Base-by-base conservation (phyloP, 1,140 invertebrate genomes). In the Lepidotrigona ventralis region DNA sequence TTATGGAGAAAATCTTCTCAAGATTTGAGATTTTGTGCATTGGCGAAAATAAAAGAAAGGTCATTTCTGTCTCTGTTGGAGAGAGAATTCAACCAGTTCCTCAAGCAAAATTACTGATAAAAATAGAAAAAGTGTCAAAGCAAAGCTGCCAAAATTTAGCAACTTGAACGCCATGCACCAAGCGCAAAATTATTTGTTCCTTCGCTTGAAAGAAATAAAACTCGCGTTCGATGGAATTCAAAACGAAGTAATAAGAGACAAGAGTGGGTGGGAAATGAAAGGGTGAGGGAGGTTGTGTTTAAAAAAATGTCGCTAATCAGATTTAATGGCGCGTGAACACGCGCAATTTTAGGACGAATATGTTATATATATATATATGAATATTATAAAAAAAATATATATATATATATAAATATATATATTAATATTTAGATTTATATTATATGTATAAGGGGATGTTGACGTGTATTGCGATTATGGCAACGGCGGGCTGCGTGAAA, bases 381-480 rank as follows among this genome's bases (percentile, higher is more conserved):
- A 87, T 79, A 88, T 88, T 88, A 88, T 82, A 86, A 88, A 88
- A 29, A 33, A 29, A n/a, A 14, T 1, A 33, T 33, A 33, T 33
- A 26, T 39, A 68, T 88, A 88, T 58, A 86, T 88, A 85, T 72
- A 80, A 68, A 87, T 78, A 86, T 86, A 85, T 87, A 87, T 86
- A 88, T 88, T 87, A 87, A 83, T 87, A 87, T 88, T 88, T 87
- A 88, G 83, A 86, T 84, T 84, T 87, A 87, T 78, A 87, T 84
- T 86, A 88, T 87, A 85, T 85, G 77, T 88, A 81, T 79, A 88
- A 80, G 77, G 86, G 81, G 86, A 80, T 83, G 84, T 90, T 90
- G 82, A 66, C 84, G 77, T 87, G 46, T 86, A 70, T 85, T 33
- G 79, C 80, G 75, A 84, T 74, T 78, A 81, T 64, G 79, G 58